Percentiles rank a stretch among this genome's conserved stretches.
These are phyloP conservation scores for Nannobrachium achirus DNA, from an alignment of 2,113 vertebrate species.

Conservation along the genomic window DNA sequence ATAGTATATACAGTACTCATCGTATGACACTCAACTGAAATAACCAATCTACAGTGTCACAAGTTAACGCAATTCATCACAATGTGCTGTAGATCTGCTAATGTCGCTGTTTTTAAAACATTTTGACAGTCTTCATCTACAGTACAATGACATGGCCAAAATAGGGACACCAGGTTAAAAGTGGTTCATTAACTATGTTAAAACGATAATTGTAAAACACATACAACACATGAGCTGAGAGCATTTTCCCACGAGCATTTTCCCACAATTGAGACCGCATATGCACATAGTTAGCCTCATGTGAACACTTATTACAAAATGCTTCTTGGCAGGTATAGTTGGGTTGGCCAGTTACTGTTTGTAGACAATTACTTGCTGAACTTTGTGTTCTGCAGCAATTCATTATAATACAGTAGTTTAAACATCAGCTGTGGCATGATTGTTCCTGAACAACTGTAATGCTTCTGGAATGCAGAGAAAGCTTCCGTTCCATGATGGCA, in stretches of 20 bases:
- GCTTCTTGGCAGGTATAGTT: slow-evolving; percentile 4
- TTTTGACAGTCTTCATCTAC: too few species aligned
- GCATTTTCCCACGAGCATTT: slow-evolving; percentile 1
- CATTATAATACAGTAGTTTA: slow-evolving; percentile 10
- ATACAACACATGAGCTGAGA: slow-evolving; percentile 9
- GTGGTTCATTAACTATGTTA: not conserved
- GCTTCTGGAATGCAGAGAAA: slow-evolving; percentile 20
- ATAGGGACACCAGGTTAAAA: too few species aligned
- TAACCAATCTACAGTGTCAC: too few species aligned
- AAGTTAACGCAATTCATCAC: too few species aligned
- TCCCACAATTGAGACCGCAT: not conserved
- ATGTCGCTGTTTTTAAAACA: too few species aligned
- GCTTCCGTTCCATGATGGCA: slow-evolving; percentile 4
- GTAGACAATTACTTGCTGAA: slow-evolving; percentile 17
- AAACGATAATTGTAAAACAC: not conserved
- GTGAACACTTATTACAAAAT: slow-evolving; percentile 5
- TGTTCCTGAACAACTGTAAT: slow-evolving; percentile 7
- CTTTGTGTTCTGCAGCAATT: not conserved
- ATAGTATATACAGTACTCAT: too few species aligned
- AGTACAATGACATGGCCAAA: too few species aligned
- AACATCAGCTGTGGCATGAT: slow-evolving; percentile 12
- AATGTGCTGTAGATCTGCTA: too few species aligned
- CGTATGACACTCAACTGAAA: too few species aligned
- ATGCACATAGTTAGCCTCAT: not conserved
- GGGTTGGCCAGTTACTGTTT: slow-evolving; percentile 20